Evolutionary conservation across 2,888 invertebrate species (phyloP).

Genomic region (Eustalomyia histrio): DNA sequence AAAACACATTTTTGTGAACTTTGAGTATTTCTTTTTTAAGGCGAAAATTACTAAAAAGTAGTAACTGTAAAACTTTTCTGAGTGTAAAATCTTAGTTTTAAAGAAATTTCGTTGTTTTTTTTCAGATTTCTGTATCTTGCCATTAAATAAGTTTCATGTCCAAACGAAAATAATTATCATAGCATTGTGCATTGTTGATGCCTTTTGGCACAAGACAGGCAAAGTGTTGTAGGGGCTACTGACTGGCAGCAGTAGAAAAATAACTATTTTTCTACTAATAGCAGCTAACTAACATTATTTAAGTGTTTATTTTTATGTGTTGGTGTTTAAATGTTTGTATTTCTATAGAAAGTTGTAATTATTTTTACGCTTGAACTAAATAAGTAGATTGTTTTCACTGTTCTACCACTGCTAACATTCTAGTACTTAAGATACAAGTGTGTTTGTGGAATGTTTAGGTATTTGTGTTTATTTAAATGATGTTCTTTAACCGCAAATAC

Average conservation of each 20-base stretch:
- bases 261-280: slow-evolving; percentile 16
- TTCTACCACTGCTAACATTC: background rate
- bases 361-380: slow-evolving; percentile 65
- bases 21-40: too few species aligned
- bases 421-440: background rate
- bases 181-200: background rate
- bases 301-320: slow-evolving; percentile 1
- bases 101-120: too few species aligned
- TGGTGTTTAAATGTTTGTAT: background rate
- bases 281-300: slow-evolving; percentile 8
- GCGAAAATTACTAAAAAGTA: too few species aligned
- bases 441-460: background rate
- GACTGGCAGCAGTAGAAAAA: background rate
- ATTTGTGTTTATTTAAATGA: background rate
- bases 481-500: slow-evolving; percentile 12
- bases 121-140: too few species aligned
- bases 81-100: too few species aligned
- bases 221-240: background rate
- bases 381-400: slow-evolving; percentile 43
- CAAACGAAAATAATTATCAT: background rate
- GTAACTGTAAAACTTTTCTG: too few species aligned
- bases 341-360: slow-evolving; percentile 48
- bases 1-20: too few species aligned
- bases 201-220: background rate
- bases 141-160: too few species aligned